Base-by-base conservation (phyloP, 2,888 invertebrate genomes). In the Polydrusus cervinus region DNA sequence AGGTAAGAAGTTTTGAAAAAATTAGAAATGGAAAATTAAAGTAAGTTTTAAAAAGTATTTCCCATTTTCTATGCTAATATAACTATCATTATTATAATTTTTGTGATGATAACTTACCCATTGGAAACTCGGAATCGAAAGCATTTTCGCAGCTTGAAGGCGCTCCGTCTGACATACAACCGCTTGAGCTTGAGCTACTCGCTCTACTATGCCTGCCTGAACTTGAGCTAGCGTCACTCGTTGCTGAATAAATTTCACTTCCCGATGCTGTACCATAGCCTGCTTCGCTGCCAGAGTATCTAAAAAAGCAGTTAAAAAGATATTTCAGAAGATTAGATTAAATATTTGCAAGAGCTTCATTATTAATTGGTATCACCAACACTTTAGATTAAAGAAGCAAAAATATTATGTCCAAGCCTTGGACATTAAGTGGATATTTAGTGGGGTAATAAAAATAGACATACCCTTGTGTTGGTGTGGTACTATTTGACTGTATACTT, bases 181-280 rank as follows among this genome's bases (percentile, higher is more conserved):
- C 95, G 83, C 95, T 95, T 25, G 95, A 95, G 84, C 95, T 95
- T 10, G 95, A 95, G 79, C 95, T 95, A 0, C 94, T 94, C 0
- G 94, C 94, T 69, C 95, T 90, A 78, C 95, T 95, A 80, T 93
- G 90, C 79, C 93, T 89, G n/a, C 87, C 87, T 10, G 86, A 86
- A 78, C 85, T 86, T 11, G 84, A 82, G 71, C 87, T 87, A 70
- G 86, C 86, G 7, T 86, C 85, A 34, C 86, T 85, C 0, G 86
- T 86, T 72, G 76, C 74, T 3, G 86, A 86, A 75, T 87, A 87
- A 11, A 87, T 87, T 79, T 87, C 87, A 74, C 86, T 87, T 67
- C 77, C 77, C 16, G 77, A 77, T 78, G 86, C 87, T 1, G 86
- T 86, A 16, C 85, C 85, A 76, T 87, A 87, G 38, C 87, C 87